These are phyloP conservation scores for Vipera latastei DNA, from an alignment of 2,797 vertebrate species.

Conservation along the genomic window DNA sequence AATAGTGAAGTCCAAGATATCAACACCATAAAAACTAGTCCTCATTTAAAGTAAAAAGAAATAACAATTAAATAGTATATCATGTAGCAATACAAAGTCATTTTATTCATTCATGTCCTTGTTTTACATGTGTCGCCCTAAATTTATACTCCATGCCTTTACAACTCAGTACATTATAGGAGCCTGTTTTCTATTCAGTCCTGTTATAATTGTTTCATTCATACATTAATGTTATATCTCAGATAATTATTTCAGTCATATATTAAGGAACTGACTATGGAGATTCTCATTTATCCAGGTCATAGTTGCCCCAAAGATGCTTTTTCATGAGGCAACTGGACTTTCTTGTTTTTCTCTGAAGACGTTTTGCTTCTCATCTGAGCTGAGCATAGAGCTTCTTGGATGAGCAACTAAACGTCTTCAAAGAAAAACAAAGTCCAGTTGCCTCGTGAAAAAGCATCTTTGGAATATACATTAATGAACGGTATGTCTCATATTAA, in stretches of 20 bases:
- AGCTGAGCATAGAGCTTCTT: too few species aligned
- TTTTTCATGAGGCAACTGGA: too few species aligned
- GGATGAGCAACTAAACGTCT: too few species aligned
- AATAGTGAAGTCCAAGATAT: neutral
- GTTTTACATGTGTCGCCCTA: neutral
- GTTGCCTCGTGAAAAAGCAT: too few species aligned
- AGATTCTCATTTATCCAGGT: too few species aligned
- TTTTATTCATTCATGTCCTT: neutral
- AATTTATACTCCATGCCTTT: neutral
- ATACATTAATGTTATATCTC: neutral
- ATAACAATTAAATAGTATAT: neutral
- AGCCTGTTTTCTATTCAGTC: neutral
- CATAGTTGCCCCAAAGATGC: too few species aligned
- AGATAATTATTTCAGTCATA: neutral
- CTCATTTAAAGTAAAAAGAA: neutral
- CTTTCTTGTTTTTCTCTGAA: too few species aligned
- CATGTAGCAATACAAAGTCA: neutral
- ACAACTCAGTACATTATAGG: neutral
- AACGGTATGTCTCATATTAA: neutral
- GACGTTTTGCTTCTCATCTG: too few species aligned
- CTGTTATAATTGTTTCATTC: neutral
- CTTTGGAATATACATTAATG: neutral
- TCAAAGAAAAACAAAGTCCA: too few species aligned
- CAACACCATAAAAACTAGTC: neutral
- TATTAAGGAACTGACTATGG: neutral